Percentiles rank a stretch among this genome's conserved stretches.
Conservation (phyloP, 2,888 invertebrate genomes). For the Xanthia togata region DNA sequence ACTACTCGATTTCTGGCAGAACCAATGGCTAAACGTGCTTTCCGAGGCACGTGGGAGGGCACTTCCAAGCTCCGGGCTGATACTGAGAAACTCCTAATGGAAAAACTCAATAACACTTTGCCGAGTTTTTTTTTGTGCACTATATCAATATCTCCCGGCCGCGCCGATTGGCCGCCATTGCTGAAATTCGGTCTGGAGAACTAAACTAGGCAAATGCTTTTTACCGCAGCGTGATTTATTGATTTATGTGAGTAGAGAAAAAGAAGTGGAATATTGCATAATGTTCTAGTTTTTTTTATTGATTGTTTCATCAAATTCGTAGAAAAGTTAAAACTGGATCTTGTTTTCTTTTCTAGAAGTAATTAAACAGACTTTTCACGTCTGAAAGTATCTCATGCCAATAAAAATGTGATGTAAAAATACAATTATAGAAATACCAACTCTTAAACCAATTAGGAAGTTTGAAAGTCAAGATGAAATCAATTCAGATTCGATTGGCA, state of each 20-base stretch:
- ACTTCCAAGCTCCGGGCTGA: too few relatives aligned
- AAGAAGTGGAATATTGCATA: not conserved
- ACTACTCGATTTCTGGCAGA: not conserved
- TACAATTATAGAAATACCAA: constrained; percentile 25
- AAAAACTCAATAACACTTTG: too few relatives aligned
- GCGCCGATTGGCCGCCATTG: too few relatives aligned
- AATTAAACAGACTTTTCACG: not conserved
- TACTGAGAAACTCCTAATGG: too few relatives aligned
- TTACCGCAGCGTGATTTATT: not conserved
- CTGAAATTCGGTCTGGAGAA: too few relatives aligned
- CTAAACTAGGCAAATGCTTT: not conserved
- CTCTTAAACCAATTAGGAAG: constrained; percentile 49
- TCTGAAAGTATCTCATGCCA: not conserved
- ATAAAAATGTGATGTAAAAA: constrained; percentile 23
- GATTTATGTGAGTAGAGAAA: not conserved
- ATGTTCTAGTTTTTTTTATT: not conserved
- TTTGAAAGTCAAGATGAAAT: constrained; percentile 49
- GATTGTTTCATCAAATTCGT: not conserved
- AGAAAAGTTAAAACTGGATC: not conserved
- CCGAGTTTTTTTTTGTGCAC: too few relatives aligned
- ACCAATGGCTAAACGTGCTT: not conserved
- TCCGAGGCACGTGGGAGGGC: too few relatives aligned
- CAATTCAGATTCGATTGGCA: constrained; percentile 50
- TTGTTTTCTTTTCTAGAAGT: not conserved
- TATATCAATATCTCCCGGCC: too few relatives aligned